A percentile compares a stretch with the other conserved stretches of the same genome.
Conservation (phyloP, 2,113 vertebrate genomes). For the Zeus faber region DNA sequence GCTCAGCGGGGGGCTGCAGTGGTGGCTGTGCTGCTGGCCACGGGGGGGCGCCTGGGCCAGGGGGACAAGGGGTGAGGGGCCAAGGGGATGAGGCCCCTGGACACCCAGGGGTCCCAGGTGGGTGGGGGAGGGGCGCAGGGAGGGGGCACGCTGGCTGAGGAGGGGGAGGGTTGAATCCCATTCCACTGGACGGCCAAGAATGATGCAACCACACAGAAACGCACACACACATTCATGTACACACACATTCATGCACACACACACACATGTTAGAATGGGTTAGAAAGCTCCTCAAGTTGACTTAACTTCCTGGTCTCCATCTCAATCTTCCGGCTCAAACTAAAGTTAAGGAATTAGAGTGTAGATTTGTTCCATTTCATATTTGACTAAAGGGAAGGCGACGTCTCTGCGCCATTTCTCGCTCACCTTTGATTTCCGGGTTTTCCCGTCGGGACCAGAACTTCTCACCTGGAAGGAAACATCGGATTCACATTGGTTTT, state of each 20-base stretch:
- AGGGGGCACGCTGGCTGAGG: conserved; percentile 82
- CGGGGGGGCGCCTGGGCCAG: conserved; percentile 71
- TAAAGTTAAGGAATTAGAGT: too few species aligned
- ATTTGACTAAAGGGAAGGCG: too few species aligned
- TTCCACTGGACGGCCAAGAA: too few species aligned
- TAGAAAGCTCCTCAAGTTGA: too few species aligned
- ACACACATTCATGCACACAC: conserved; percentile 12
- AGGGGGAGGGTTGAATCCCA: conserved; percentile 86
- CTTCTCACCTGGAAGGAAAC: conserved; percentile 57
- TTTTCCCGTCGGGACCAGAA: conserved; percentile 55
- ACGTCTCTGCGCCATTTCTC: too few species aligned
- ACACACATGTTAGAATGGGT: too few species aligned
- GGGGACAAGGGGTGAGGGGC: conserved; percentile 29
- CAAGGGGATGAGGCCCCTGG: conserved; percentile 41
- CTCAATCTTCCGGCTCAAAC: too few species aligned
- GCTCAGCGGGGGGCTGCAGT: conserved; percentile 84
- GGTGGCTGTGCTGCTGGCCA: conserved; percentile 82
- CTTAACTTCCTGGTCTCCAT: too few species aligned
- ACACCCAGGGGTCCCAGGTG: conserved; percentile 79
- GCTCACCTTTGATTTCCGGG: conserved; percentile 57
- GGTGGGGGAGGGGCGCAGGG: conserved; percentile 83
- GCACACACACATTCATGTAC: too few species aligned
- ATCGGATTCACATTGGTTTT: too few species aligned
- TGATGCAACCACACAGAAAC: conserved; percentile 35
- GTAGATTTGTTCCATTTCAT: too few species aligned